These are phyloP conservation scores for Agapornis canus DNA, from an alignment of 2,797 vertebrate genomes.

Conservation along the genomic window DNA sequence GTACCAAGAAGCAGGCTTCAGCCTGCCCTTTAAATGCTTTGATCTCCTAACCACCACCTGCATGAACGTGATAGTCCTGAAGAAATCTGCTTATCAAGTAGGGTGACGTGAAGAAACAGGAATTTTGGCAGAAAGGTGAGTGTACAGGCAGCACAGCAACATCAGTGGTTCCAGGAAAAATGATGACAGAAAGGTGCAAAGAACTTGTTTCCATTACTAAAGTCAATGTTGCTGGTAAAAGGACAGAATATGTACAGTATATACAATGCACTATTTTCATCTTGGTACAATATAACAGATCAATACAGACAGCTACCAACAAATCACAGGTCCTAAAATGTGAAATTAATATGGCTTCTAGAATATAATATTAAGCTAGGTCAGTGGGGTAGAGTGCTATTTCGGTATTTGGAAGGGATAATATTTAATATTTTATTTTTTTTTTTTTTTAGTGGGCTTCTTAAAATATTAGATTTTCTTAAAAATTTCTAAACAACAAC, in stretches of 20 bases:
- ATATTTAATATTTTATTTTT: background rate
- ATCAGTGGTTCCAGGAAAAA: background rate
- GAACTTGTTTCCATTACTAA: background rate
- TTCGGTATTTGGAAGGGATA: background rate
- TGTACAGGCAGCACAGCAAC: background rate
- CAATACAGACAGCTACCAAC: background rate
- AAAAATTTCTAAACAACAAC: background rate
- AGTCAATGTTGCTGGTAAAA: background rate
- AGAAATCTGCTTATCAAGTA: background rate
- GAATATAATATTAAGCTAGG: background rate
- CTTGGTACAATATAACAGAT: background rate
- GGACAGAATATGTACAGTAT: background rate
- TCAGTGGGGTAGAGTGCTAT: background rate
- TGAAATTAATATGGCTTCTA: background rate
- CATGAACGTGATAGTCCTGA: background rate
- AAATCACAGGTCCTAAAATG: background rate
- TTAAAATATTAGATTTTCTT: background rate
- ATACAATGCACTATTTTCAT: background rate
- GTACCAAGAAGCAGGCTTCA: background rate
- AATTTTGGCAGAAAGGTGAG: background rate
- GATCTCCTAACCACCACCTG: background rate
- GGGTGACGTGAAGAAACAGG: background rate
- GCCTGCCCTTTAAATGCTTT: conserved; percentile 3
- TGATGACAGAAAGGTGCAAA: background rate
- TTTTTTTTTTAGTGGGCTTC: background rate